Percentiles rank a stretch among this genome's conserved stretches.
phyloP scores from a whole-genome alignment of 2,888 invertebrate species.

The Chrysina gloriosa region DNA sequence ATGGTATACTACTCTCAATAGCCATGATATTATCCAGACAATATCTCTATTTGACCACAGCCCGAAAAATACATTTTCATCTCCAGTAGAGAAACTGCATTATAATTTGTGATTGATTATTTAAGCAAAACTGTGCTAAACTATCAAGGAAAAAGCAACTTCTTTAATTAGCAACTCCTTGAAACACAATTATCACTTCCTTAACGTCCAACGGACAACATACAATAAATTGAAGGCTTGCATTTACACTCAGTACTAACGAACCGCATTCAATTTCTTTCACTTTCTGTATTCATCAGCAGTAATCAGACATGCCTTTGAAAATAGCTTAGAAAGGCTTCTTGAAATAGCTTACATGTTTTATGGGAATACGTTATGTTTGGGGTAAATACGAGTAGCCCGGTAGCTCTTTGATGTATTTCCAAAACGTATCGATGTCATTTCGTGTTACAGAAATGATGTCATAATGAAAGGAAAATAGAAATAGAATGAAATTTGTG shows the following conservation, averaged over 20 bases:
- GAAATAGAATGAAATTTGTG: not conserved
- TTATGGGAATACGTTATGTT: not conserved
- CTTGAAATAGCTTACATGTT: not conserved
- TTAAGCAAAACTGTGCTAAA: too few species aligned
- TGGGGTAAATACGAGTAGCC: not conserved
- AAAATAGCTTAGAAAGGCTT: not conserved
- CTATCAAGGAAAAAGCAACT: too few species aligned
- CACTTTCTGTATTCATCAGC: not conserved
- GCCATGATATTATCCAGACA: too few species aligned
- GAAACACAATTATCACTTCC: not conserved
- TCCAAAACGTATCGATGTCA: too few species aligned
- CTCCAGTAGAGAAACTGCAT: too few species aligned
- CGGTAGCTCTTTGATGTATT: too few species aligned
- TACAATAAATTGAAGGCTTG: not conserved
- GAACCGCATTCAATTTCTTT: not conserved
- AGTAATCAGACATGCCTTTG: not conserved
- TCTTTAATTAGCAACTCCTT: too few species aligned
- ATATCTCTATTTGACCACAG: too few species aligned
- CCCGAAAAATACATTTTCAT: too few species aligned
- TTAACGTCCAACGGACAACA: not conserved
- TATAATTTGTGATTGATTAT: too few species aligned
- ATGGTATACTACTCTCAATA: too few species aligned
- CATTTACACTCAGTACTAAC: not conserved
- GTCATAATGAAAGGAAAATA: not conserved
- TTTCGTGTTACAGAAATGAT: too few species aligned